A percentile compares a stretch with the other conserved stretches of the same genome.
Evolutionary conservation across 2,888 invertebrate genomes (phyloP).

Genomic region (Mesorhabditis sp.): DNA sequence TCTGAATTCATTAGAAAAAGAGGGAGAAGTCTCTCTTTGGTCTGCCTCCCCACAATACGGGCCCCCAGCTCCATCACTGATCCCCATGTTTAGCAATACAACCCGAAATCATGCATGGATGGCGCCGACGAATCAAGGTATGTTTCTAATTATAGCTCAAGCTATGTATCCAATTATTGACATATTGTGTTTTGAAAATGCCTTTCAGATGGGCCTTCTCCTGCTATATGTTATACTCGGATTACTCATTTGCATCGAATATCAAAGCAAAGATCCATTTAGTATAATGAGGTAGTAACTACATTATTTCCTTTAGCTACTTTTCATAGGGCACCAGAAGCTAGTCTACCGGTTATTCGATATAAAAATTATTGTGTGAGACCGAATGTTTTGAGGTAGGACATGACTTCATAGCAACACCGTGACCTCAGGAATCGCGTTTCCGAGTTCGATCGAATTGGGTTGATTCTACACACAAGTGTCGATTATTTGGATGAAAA

Average conservation of each 20-base stretch:
- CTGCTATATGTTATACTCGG: not conserved
- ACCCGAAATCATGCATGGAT: not conserved
- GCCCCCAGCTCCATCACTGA: no score
- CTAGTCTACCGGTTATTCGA: not conserved
- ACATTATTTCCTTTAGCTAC: not conserved
- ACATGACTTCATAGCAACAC: not conserved
- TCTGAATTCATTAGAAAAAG: no score
- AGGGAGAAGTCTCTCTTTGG: no score
- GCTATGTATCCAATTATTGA: not conserved
- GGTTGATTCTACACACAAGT: not conserved
- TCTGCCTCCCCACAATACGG: no score
- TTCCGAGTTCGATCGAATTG: not conserved
- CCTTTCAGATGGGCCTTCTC: not conserved
- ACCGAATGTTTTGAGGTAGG: constrained; percentile 4
- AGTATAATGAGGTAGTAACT: not conserved
- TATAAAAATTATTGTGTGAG: not conserved
- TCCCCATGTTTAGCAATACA: not conserved
- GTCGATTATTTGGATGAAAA: constrained; percentile 6
- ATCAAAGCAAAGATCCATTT: constrained; percentile 1
- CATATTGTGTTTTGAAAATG: not conserved
- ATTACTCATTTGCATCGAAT: constrained; percentile 3
- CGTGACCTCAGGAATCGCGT: not conserved
- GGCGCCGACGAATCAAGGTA: not conserved
- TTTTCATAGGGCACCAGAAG: not conserved
- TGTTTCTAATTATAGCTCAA: not conserved